Evolutionary conservation across 2,113 vertebrate species (phyloP), one percentile per base, ranked within the genome.

Genomic region (Pitta sordida): DNA sequence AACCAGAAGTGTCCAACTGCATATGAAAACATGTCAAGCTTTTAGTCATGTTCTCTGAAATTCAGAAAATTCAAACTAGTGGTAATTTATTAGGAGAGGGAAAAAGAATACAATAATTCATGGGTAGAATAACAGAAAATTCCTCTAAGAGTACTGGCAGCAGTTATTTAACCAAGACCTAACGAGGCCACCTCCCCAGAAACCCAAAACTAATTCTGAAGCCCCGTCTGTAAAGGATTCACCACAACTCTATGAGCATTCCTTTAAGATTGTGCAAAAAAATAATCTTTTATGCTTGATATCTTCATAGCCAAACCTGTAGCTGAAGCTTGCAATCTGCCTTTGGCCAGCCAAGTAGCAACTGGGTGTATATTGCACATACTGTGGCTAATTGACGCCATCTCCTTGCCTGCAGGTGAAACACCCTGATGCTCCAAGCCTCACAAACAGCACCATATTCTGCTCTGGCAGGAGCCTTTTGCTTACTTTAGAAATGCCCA

Each of bases 391-490:
- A 75, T 26, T 34, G 53, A 49, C 88, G 34, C 21, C 0, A 0
- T 23, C 76, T 64, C 36, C 32, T 71, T 52, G 64, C 36, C 73
- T 0, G 0, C 29, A 71, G 73, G 11, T 52, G 56, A 59, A 86
- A 63, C 29, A 41, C 24, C 24, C 36, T 41, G 73, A 64, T 48
- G 73, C 56, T 78, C 53, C 77, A 86, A 86, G 59, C n/a, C 56
- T 68, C 55, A 64, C 30, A 52, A 71, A 63, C 11, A 82, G 53
- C 49, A 34, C 26, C 34, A 13, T 8, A 4, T 19, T 51, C 55
- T 86, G 44, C 56, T 79, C 60, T 36, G 65, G 73, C 92, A 96
- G 39, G 8, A 76, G 41, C 19, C 11, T 83, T 89, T 64, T 73
- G 21, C 70, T 85, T 59, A 5, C 70, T 85, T 79, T 46, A 85